Conservation (phyloP, 2,797 vertebrate genomes). For the Acipenser transmontanus region DNA sequence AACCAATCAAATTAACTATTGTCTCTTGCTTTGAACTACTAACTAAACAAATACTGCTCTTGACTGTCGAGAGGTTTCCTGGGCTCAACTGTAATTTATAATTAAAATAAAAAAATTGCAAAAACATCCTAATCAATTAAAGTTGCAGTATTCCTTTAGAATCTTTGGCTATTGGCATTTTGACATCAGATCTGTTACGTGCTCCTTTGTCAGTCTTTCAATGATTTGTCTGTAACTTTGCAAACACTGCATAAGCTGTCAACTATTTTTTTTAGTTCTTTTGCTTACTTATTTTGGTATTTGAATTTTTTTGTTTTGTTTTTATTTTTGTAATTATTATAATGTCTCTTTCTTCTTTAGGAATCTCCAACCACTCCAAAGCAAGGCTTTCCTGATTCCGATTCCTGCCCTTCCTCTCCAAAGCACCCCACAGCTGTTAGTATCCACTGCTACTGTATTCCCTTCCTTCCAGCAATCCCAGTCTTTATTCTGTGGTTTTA, state of each 20-base stretch:
- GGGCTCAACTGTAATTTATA: neutral
- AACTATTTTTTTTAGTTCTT: neutral
- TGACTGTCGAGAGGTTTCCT: neutral
- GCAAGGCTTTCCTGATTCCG: constrained; percentile 79
- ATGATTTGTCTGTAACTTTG: constrained; percentile 8
- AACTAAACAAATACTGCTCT: neutral
- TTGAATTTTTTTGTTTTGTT: neutral
- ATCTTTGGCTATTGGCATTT: no score
- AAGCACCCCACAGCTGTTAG: constrained; percentile 86
- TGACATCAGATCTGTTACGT: no score
- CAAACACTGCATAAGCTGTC: constrained; percentile 22
- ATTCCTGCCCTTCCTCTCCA: constrained; percentile 88
- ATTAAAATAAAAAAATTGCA: neutral
- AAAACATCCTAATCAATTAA: neutral
- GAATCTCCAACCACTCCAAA: constrained; percentile 77
- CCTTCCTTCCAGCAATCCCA: neutral
- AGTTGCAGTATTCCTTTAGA: neutral
- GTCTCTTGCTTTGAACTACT: constrained; percentile 7
- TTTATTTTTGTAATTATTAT: neutral
- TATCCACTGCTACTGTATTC: constrained; percentile 46
- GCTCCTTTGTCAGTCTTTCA: neutral
- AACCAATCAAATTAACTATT: constrained; percentile 22
- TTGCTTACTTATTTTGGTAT: neutral
- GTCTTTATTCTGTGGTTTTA: neutral
- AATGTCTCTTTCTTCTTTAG: constrained; percentile 54